phyloP scores from a whole-genome alignment of 2,797 vertebrate species.

The Simalia tracyae region DNA sequence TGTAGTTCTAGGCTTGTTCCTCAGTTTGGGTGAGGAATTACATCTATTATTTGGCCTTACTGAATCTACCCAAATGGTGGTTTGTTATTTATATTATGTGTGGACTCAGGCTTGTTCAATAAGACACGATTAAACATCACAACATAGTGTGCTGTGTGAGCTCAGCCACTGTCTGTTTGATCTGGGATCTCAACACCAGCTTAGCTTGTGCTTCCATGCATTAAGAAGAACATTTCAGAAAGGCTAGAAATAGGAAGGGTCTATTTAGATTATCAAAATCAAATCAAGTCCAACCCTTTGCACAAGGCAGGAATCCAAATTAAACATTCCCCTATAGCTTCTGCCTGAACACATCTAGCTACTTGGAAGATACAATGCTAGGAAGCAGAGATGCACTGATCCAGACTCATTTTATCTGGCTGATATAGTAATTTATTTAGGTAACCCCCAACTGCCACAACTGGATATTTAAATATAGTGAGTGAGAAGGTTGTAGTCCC shows the following conservation, averaged over 20 bases:
- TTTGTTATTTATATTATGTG: background rate
- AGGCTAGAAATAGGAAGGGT: background rate
- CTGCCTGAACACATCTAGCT: background rate
- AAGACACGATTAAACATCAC: too few relatives aligned
- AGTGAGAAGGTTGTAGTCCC: background rate
- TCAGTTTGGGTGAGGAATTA: background rate
- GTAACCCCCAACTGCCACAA: background rate
- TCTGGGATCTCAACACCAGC: background rate
- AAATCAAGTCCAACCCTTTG: background rate
- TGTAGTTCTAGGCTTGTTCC: background rate
- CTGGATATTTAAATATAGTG: background rate
- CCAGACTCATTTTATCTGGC: background rate
- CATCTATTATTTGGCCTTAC: background rate
- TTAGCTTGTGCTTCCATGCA: background rate
- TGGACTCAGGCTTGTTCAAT: background rate
- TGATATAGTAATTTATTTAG: background rate
- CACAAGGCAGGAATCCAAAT: background rate
- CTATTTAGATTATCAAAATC: background rate
- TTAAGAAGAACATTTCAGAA: background rate
- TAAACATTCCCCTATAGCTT: background rate
- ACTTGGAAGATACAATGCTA: background rate
- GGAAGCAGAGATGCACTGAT: background rate
- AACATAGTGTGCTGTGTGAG: background rate
- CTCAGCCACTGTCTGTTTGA: background rate
- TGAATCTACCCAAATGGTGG: background rate